phyloP scores from a whole-genome alignment of 1,140 invertebrate species.

The Anastatus disparis region DNA sequence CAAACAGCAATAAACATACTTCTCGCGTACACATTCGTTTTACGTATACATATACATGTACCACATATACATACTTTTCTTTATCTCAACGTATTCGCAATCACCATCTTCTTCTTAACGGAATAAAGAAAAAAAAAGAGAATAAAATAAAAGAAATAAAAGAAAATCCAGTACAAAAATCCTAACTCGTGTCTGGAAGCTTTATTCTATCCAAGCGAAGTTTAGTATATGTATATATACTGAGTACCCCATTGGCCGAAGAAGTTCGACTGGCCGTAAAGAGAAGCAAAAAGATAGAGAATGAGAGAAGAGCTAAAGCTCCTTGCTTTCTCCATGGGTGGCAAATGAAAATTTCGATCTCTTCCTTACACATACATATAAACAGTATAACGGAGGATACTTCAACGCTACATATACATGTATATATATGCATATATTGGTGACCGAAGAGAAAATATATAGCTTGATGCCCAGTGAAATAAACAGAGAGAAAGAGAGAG shows the following conservation, averaged over 20 bases:
- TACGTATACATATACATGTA: neutral
- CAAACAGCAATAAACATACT: slow-evolving; percentile 24
- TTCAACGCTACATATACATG: too few relatives aligned
- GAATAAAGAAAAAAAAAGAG: neutral
- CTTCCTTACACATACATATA: neutral
- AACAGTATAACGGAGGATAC: neutral
- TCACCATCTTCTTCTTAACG: slow-evolving; percentile 1
- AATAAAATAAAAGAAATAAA: too few relatives aligned
- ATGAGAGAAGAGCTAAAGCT: too few relatives aligned
- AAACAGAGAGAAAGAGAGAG: too few relatives aligned
- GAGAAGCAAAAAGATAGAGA: too few relatives aligned
- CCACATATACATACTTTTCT: too few relatives aligned
- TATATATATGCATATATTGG: too few relatives aligned
- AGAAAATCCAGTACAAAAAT: slow-evolving; percentile 14
- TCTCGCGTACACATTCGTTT: neutral
- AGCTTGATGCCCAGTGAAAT: too few relatives aligned
- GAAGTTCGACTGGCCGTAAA: slow-evolving; percentile 7
- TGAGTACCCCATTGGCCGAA: neutral
- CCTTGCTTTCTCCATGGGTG: neutral
- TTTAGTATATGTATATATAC: too few relatives aligned
- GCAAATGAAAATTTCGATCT: slow-evolving; percentile 11
- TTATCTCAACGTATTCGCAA: neutral
- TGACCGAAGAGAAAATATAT: too few relatives aligned
- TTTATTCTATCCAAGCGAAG: too few relatives aligned
- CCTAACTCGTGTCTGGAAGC: too few relatives aligned